Conservation (phyloP, 2,888 invertebrate genomes). For the Marronus borbonicus region DNA sequence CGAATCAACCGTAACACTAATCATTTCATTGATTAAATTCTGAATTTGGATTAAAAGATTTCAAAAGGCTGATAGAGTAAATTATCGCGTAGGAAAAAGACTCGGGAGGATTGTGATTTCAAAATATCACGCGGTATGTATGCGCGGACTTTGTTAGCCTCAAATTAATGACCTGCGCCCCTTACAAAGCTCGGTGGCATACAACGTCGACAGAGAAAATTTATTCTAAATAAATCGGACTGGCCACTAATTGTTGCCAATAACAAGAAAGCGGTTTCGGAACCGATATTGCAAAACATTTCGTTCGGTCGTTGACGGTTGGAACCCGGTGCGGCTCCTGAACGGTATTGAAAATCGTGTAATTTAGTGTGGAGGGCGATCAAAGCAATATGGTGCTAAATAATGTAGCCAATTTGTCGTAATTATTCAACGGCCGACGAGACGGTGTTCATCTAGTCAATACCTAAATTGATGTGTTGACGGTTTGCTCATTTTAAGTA, state of each 20-base stretch:
- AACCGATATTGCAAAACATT: constrained; percentile 28
- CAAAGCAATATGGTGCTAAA: constrained; percentile 50
- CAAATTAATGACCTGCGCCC: constrained; percentile 26
- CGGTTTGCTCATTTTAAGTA: constrained; percentile 36
- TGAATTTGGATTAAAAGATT: background rate
- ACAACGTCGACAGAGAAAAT: constrained; percentile 29
- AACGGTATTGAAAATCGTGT: constrained; percentile 41
- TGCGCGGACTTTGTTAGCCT: background rate
- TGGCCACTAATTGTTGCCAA: constrained; percentile 39
- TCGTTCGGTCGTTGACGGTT: constrained; percentile 18
- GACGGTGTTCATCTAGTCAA: constrained; percentile 47
- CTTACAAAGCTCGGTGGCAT: constrained; percentile 29
- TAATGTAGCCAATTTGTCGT: constrained; percentile 57
- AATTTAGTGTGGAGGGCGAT: constrained; percentile 46
- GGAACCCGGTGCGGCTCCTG: background rate
- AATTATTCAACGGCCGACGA: constrained; percentile 55
- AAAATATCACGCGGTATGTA: constrained; percentile 12
- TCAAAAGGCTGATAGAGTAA: background rate
- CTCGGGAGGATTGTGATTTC: background rate
- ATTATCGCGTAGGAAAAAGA: background rate
- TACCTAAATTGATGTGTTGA: constrained; percentile 40
- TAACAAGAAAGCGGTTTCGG: constrained; percentile 32
- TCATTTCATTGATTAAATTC: too few species aligned
- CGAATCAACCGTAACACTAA: too few species aligned
- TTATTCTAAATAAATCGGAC: constrained; percentile 43